Base-by-base conservation (phyloP, 30 jellyfish, hydroid and myxozoan species). In the Haliclystus octoradiatus region DNA sequence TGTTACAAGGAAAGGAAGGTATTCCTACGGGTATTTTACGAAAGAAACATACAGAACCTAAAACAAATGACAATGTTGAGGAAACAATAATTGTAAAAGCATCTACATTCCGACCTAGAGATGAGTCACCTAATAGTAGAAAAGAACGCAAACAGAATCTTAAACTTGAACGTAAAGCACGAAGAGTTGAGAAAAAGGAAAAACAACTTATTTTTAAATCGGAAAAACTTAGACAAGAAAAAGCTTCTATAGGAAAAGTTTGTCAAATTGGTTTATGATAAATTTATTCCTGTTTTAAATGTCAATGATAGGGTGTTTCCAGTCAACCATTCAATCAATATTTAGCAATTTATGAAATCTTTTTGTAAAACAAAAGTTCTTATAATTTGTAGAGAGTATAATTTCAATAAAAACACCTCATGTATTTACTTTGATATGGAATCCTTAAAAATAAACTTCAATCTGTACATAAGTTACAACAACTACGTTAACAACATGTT, bases 141-240 rank as follows among this genome's bases (percentile, higher is more conserved):
- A 87, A 64, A 61, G 46, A 3, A 35, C 78, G 97, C 0, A 87
- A 87, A 69, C 47, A 49, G 27, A 93, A 80, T 1, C 88, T 87
- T 1, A 87, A 87, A 46, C 92, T 79, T 49, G 95, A 73, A 28
- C 69, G 93, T 32, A 63, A 77, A 26, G 69, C 57, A 57, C 65
- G 97, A 64, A 49, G 97, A 51, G 81, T 53, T 33, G 97, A 87
- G 61, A 87, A 87, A 83, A 87, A 87, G 73, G 75, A 69, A n/a
- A 79, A 70, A 34, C 79, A 87, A 66, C 29, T 62, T 13, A 87
- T 88, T n/a, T 87, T 87, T 71, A 87, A 81, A 71, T 70, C 23
- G 40, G 97, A 87, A 61, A 80, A 76, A 23, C 79, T 26, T 33
- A 80, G 32, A 12, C 97, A 87, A 63, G 97, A 87, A 50, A 73